Base-by-base conservation (phyloP, 2,797 vertebrate species). In the Fistularia commersonii region DNA sequence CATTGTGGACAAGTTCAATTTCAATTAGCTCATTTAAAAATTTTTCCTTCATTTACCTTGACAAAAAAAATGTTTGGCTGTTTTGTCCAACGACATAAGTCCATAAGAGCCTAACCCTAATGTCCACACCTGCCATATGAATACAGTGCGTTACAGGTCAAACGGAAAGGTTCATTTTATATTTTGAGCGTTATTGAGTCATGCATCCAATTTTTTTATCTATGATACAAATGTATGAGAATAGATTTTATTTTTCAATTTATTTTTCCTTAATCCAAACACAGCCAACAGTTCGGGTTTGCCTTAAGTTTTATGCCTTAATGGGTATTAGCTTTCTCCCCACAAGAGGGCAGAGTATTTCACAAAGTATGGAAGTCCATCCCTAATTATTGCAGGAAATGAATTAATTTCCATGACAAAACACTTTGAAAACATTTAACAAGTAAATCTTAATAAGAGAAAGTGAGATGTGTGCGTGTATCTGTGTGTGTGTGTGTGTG, bases 331-430 rank as follows among this genome's bases (percentile, higher is more conserved):
- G 23, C 48, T 11, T 11, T 2, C 58, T 64, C 72, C 46, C 87
- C 88, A 83, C 84, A 63, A 76, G 85, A 66, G 77, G 86, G 56
- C 85, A 54, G 56, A 54, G 65, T 64, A 40, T 65, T 55, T 48
- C 36, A 45, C 55, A 48, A 42, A 61, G 14, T 10, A 61, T 36
- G 13, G 40, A 57, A 15, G 14, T 39, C 7, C 38, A 48, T 45
- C 45, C 36, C 51, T 35, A 49, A 43, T 45, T 34, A 13, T 23
- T 23, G 23, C 23, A 23, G 23, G 23, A 23, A 23, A 23, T 23
- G 23, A 23, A 23, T 23, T 23, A 23, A 23, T 23, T 4, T 23
- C 23, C 4, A 2, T 23, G 23, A 23, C 23, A 4, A 2, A 23
- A 23, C 4, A 23, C 4, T 23, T 23, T 23, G 23, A 3, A 14